Evolutionary conservation across 2,113 vertebrate genomes (phyloP).

Genomic region (Eudyptes chrysolophus): DNA sequence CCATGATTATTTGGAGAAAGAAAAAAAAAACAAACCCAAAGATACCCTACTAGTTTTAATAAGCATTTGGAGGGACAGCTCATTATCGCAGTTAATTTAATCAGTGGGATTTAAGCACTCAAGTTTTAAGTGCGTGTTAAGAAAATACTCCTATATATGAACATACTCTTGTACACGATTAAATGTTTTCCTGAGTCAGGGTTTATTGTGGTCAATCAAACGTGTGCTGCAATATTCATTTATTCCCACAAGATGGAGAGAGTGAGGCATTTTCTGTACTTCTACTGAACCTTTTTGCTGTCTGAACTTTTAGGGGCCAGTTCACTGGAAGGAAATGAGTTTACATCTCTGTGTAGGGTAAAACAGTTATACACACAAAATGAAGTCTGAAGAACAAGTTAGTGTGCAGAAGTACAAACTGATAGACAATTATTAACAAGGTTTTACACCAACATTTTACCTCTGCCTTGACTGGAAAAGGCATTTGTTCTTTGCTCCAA

Average conservation of each 20-base stretch:
- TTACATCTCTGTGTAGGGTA: background rate
- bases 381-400: background rate
- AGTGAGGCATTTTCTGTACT: background rate
- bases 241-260: slow-evolving; percentile 62
- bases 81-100: background rate
- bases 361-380: background rate
- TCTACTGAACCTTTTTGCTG: rapidly evolving
- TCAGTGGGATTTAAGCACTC: background rate
- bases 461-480: background rate
- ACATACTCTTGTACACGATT: rapidly evolving
- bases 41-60: rapidly evolving
- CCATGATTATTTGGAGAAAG: rapidly evolving
- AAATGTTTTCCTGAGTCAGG: background rate
- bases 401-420: background rate
- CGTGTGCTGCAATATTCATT: background rate
- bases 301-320: background rate
- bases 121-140: background rate
- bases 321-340: background rate
- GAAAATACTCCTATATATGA: background rate
- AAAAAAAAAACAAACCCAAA: background rate
- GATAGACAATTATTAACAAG: background rate
- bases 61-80: background rate
- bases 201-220: background rate
- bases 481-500: background rate
- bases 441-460: background rate